phyloP scores from a whole-genome alignment of 23 tunicate species.

The Ciona savignyi region DNA sequence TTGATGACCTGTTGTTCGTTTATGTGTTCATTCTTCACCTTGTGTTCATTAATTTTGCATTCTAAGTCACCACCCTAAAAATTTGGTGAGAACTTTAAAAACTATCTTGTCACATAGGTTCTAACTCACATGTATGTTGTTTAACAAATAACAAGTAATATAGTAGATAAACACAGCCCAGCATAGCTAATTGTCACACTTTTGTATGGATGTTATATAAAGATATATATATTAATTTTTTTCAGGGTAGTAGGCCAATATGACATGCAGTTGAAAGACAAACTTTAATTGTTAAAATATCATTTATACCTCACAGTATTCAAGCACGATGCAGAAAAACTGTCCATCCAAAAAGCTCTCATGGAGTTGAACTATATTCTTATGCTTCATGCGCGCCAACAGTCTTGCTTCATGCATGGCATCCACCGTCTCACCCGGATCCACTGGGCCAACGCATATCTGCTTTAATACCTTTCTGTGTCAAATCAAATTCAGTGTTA shows the following conservation, averaged over 20 bases:
- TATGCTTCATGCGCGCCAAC: constrained; percentile 49
- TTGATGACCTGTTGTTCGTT: constrained; percentile 58
- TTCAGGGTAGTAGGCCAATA: too few species aligned
- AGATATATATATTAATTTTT: too few species aligned
- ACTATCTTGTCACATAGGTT: too few species aligned
- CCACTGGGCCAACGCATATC: constrained; percentile 79
- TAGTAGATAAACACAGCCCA: too few species aligned
- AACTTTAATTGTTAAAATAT: too few species aligned
- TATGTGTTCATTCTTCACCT: constrained; percentile 25
- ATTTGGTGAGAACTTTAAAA: too few species aligned
- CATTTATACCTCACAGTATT: constrained; percentile 94
- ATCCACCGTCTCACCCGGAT: constrained; percentile 92
- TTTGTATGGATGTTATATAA: too few species aligned
- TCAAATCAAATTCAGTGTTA: too few species aligned
- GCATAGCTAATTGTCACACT: too few species aligned
- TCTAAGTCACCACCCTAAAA: constrained; percentile 83
- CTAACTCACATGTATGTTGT: too few species aligned
- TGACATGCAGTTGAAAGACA: too few species aligned
- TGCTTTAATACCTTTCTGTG: constrained; percentile 86
- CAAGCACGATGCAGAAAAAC: constrained; percentile 73
- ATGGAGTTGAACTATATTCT: constrained; percentile 77
- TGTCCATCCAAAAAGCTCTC: constrained; percentile 83
- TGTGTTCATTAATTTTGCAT: constrained; percentile 22
- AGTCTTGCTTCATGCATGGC: constrained; percentile 90
- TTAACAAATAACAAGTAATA: too few species aligned